A percentile compares a stretch with the other conserved stretches of the same genome.
phyloP scores from a whole-genome alignment of 2,888 invertebrate species.

The Chromoteleia sp. region DNA sequence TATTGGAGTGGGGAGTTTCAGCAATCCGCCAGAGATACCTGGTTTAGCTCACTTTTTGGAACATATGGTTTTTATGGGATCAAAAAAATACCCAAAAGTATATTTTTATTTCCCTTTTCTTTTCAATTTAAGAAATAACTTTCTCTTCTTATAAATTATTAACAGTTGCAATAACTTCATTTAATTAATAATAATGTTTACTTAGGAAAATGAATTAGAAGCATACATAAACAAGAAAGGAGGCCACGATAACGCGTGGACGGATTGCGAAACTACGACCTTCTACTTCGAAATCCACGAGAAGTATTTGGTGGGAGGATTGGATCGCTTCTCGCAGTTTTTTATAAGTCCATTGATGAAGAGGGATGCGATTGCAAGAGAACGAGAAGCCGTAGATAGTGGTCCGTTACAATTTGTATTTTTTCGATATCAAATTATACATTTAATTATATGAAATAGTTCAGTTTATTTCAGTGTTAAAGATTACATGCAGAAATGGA shows the following conservation, averaged over 20 bases:
- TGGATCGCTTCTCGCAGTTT: constrained; percentile 95
- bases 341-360: constrained; percentile 94
- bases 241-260: constrained; percentile 94
- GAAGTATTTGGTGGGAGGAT: constrained; percentile 89
- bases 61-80: constrained; percentile 98
- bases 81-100: constrained; percentile 94
- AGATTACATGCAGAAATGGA: no score
- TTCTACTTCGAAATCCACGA: constrained; percentile 96
- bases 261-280: constrained; percentile 94
- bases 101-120: background rate
- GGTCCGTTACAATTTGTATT: constrained; percentile 87
- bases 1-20: constrained; percentile 92
- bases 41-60: constrained; percentile 95
- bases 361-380: constrained; percentile 93
- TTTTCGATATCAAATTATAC: no score
- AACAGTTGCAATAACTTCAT: background rate
- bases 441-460: no score
- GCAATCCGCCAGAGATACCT: constrained; percentile 91
- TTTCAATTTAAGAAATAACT: no score
- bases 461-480: no score
- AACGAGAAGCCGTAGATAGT: constrained; percentile 94
- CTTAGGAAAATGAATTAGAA: constrained; percentile 82
- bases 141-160: no score
- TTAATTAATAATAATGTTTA: constrained; percentile 1
- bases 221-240: constrained; percentile 89